Percentiles rank a stretch among this genome's conserved stretches.
phyloP scores from a whole-genome alignment of 2,888 invertebrate genomes.

The Drosophila testacea region DNA sequence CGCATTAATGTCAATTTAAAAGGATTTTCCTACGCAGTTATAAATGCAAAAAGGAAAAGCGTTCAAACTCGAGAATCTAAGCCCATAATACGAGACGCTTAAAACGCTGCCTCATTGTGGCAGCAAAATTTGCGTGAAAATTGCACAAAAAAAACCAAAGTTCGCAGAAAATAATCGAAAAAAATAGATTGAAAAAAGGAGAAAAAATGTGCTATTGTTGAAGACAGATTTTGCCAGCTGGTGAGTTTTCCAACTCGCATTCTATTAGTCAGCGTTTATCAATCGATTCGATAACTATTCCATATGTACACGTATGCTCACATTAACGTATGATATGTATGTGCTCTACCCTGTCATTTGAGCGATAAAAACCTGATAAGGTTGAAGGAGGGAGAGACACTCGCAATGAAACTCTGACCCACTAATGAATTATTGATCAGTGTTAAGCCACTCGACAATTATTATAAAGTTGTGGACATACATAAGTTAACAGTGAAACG shows the following conservation, averaged over 20 bases:
- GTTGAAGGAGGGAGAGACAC: neutral
- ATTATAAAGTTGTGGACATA: conserved; percentile 20
- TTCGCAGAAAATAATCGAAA: neutral
- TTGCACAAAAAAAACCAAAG: neutral
- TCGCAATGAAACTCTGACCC: conserved; percentile 30
- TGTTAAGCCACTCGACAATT: conserved; percentile 21
- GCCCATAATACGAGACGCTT: conserved; percentile 41
- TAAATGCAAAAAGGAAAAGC: conserved; percentile 19
- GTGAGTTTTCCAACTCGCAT: neutral
- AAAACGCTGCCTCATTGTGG: conserved; percentile 33
- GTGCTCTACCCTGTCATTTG: conserved; percentile 3
- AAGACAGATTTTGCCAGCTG: conserved; percentile 10
- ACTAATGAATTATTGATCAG: conserved; percentile 44
- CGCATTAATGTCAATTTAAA: conserved; percentile 67
- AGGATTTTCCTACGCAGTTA: conserved; percentile 47
- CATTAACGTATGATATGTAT: neutral
- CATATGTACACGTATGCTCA: neutral
- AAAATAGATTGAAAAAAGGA: neutral
- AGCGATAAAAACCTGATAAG: conserved; percentile 30
- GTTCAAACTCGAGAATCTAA: conserved; percentile 32
- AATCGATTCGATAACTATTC: conserved; percentile 8
- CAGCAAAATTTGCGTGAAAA: conserved; percentile 33
- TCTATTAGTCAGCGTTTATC: conserved; percentile 6
- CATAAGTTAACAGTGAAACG: neutral
- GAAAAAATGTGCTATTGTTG: neutral